These are phyloP conservation scores for Megastigmus dorsalis DNA, from an alignment of 2,888 invertebrate species.

Conservation along the genomic window DNA sequence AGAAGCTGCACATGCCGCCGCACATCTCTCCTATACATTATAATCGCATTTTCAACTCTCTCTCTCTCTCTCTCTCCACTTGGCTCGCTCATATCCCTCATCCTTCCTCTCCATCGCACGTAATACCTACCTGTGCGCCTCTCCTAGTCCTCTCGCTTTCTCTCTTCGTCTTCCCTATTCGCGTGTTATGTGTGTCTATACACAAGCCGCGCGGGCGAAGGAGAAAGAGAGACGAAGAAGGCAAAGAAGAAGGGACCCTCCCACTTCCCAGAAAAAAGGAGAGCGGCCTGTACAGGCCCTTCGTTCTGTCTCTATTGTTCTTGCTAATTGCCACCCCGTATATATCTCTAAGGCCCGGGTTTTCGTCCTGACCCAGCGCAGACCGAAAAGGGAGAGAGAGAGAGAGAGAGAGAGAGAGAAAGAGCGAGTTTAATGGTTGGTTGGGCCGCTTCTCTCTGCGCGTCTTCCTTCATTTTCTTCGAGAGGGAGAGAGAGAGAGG, in stretches of 20 bases:
- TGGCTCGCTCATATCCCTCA: too few species aligned
- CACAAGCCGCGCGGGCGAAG: constrained; percentile 10
- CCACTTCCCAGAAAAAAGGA: constrained; percentile 69
- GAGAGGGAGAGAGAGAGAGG: too few species aligned
- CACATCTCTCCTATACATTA: constrained; percentile 28
- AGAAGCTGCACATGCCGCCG: too few species aligned
- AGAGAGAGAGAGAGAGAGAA: background rate
- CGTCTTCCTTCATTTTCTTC: constrained; percentile 23
- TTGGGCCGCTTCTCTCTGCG: constrained; percentile 28
- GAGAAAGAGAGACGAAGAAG: constrained; percentile 2
- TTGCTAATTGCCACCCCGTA: constrained; percentile 73
- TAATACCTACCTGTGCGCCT: constrained; percentile 57
- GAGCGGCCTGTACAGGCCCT: constrained; percentile 35
- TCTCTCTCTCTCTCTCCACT: background rate
- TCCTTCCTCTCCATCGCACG: constrained; percentile 11
- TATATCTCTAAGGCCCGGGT: constrained; percentile 59
- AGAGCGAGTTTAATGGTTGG: constrained; percentile 25
- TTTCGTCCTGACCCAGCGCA: constrained; percentile 52
- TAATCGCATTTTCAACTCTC: constrained; percentile 41
- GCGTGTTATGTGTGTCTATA: too few species aligned
- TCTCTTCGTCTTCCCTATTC: too few species aligned
- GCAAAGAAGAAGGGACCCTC: constrained; percentile 57
- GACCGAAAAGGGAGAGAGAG: background rate
- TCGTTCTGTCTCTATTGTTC: constrained; percentile 71
- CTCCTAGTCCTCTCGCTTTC: too few species aligned